Evolutionary conservation across 2,888 invertebrate species (phyloP), one percentile per base, ranked within the genome.

Genomic region (Abrostola tripartita): DNA sequence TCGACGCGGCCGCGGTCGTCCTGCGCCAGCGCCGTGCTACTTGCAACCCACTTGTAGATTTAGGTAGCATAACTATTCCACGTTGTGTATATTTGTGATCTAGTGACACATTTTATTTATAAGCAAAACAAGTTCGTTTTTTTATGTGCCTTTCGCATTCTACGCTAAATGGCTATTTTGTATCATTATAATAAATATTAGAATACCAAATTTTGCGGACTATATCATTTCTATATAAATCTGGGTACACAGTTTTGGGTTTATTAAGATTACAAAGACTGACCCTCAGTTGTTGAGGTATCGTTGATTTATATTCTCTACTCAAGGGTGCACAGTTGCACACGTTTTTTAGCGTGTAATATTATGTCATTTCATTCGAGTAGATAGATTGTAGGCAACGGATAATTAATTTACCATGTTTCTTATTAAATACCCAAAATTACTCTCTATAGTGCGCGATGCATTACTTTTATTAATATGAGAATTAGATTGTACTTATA

Each of bases 251-350:
- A 76, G 71, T 82, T 81, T 81, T 82, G 81, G 82, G 82, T 87
- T 24, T 90, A 89, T 89, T 88, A 89, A 86, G 90, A 89, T 90
- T 86, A 90, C 87, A 91, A 89, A 88, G 90, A 91, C n/a, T n/a
- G n/a, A n/a, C n/a, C n/a, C n/a, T 91, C 91, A 92, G 91, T 89
- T 87, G 85, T 85, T 90, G 88, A 91, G 90, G 87, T 85, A 85
- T 84, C 87, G 81, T 87, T 88, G 86, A 91, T 92, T 92, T 90
- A 90, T 90, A 93, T 93, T 92, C 85, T 92, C 81, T 81, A 82
- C 82, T 10, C 44, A 84, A 87, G 91, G 92, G 92, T 93, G 91
- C 91, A 93, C 92, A 88, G 87, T 93, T 91, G 92, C 91, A 83
- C 87, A 85, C 81, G 76, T 87, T 87, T 88, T 84, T 84, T 83